These are phyloP conservation scores for Dichetophora obliterata DNA, from an alignment of 2,888 invertebrate species.

Conservation along the genomic window DNA sequence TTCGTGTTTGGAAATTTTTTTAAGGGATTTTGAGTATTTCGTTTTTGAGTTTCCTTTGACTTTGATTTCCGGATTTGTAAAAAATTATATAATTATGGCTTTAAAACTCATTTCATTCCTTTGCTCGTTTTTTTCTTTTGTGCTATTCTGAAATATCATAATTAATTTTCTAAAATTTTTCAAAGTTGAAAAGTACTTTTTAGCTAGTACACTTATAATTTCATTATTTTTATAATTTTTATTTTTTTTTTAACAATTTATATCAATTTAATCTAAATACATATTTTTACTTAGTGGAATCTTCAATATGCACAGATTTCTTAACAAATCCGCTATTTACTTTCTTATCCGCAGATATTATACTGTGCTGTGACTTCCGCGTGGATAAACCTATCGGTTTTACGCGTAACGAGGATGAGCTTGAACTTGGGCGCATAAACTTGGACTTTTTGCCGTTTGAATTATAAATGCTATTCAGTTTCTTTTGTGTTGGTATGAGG, in stretches of 20 bases:
- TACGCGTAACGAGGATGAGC: slow-evolving; percentile 33
- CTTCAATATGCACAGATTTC: slow-evolving; percentile 16
- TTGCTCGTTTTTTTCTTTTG: too few relatives aligned
- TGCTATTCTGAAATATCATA: too few relatives aligned
- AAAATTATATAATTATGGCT: too few relatives aligned
- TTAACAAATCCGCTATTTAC: neutral
- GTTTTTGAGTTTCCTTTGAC: too few relatives aligned
- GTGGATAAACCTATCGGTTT: slow-evolving; percentile 8
- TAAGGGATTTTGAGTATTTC: too few relatives aligned
- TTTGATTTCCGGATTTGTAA: too few relatives aligned
- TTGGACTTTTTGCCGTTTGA: slow-evolving; percentile 26
- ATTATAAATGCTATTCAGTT: slow-evolving; percentile 37
- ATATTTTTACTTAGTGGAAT: slow-evolving; percentile 40
- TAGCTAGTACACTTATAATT: too few relatives aligned
- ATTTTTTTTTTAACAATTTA: neutral
- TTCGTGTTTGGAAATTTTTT: too few relatives aligned
- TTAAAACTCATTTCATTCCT: too few relatives aligned
- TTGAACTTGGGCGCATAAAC: slow-evolving; percentile 23
- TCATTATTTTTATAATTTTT: too few relatives aligned
- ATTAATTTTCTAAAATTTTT: too few relatives aligned
- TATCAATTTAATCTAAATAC: slow-evolving; percentile 45
- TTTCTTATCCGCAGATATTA: neutral
- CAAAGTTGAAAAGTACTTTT: too few relatives aligned
- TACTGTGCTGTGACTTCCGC: slow-evolving; percentile 1
- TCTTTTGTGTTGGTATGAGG: slow-evolving; percentile 34